phyloP scores from a whole-genome alignment of 30 jellyfish, hydroid and myxozoan genomes.

The Hydra vulgaris region DNA sequence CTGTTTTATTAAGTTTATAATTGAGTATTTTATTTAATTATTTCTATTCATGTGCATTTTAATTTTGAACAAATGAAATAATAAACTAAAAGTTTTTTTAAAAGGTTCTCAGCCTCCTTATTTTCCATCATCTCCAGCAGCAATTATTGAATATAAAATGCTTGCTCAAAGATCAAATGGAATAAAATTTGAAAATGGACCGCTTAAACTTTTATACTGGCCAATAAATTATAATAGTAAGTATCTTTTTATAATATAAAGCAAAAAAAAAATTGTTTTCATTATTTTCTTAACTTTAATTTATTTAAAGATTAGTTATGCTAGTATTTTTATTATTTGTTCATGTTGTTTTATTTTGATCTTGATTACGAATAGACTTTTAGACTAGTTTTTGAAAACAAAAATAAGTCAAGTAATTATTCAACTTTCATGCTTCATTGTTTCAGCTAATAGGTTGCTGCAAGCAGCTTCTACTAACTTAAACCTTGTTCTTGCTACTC shows the following conservation, averaged over 20 bases:
- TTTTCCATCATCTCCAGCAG: background rate
- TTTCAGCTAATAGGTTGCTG: slow-evolving; percentile 45
- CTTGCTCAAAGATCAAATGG: background rate
- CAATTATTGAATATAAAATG: no score
- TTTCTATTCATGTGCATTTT: background rate
- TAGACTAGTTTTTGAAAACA: background rate
- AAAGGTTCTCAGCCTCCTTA: background rate
- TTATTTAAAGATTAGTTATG: no score
- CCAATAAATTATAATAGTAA: slow-evolving; percentile 43
- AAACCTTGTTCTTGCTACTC: slow-evolving; percentile 27
- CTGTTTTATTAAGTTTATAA: no score
- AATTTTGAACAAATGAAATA: background rate
- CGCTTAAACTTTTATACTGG: background rate
- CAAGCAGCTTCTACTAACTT: slow-evolving; percentile 30
- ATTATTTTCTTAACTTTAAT: background rate
- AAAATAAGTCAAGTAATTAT: no score
- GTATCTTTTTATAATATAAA: no score
- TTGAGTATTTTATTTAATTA: background rate
- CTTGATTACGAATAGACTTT: no score
- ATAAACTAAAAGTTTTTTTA: no score
- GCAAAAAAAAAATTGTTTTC: no score
- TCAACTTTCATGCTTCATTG: background rate
- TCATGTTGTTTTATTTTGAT: background rate
- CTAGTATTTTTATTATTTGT: background rate
- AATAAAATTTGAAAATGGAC: background rate